Percentiles rank a stretch among this genome's conserved stretches.
phyloP scores from a whole-genome alignment of 2,888 invertebrate species.

The Leptinotarsa tumamoca region DNA sequence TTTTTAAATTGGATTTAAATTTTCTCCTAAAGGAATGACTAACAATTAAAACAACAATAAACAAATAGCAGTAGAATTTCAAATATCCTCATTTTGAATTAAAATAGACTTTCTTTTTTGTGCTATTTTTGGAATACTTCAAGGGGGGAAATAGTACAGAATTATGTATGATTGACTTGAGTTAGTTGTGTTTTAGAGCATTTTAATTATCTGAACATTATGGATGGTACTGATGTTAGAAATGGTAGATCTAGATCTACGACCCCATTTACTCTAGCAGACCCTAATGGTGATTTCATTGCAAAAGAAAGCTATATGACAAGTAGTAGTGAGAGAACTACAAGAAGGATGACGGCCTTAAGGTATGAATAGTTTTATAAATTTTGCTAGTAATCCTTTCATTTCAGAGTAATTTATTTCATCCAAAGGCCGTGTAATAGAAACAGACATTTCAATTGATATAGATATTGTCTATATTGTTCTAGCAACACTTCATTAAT shows the following conservation, averaged over 20 bases:
- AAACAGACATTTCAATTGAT: neutral
- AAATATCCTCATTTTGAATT: neutral
- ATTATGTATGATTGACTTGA: neutral
- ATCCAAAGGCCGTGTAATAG: neutral
- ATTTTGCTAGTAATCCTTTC: neutral
- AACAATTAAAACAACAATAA: no score
- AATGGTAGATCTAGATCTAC: conserved; percentile 75
- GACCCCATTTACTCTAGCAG: conserved; percentile 74
- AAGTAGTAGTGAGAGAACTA: conserved; percentile 51
- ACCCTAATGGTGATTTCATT: conserved; percentile 59
- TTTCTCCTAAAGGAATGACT: no score
- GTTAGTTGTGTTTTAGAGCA: conserved; percentile 9
- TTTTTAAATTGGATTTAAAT: no score
- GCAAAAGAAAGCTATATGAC: conserved; percentile 52
- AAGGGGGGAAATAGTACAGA: conserved; percentile 2
- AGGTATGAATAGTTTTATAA: conserved; percentile 65
- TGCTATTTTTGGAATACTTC: conserved; percentile 7
- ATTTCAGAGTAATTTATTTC: neutral
- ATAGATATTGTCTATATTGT: no score
- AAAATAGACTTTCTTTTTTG: neutral
- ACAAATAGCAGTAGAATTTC: no score
- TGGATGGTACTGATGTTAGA: conserved; percentile 1
- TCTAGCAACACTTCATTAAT: no score
- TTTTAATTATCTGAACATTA: neutral
- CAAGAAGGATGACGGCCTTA: conserved; percentile 67